Evolutionary conservation across 37 sponge, comb jelly and placozoan species (phyloP).

Genomic region (Ephydatia muelleri): DNA sequence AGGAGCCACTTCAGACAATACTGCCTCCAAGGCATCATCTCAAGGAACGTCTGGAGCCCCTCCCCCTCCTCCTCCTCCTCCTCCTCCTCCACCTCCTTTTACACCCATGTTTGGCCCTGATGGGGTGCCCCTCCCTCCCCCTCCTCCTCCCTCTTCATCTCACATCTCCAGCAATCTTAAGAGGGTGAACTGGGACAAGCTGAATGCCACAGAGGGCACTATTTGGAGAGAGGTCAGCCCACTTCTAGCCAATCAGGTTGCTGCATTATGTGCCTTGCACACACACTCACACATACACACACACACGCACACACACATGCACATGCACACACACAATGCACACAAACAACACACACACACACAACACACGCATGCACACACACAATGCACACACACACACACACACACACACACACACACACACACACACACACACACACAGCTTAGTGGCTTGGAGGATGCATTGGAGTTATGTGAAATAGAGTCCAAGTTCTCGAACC

Average conservation of each 20-base stretch:
- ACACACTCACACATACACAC: background rate
- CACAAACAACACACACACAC: background rate
- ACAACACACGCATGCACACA: slow-evolving; percentile 45
- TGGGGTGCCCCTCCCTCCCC: slow-evolving; percentile 43
- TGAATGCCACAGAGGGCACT: slow-evolving; percentile 47
- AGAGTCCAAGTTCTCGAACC: slow-evolving; percentile 55
- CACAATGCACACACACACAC: background rate
- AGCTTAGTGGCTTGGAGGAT: slow-evolving; percentile 76
- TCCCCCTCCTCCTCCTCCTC: slow-evolving; percentile 57
- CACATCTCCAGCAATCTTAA: slow-evolving; percentile 25
- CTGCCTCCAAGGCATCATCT: slow-evolving; percentile 28
- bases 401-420: slow-evolving; percentile 24
- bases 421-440: background rate
- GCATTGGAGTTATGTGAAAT: slow-evolving; percentile 69
- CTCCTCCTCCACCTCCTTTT: slow-evolving; percentile 73
- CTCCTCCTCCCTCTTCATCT: background rate
- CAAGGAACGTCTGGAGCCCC: slow-evolving; percentile 42
- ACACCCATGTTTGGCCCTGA: slow-evolving; percentile 45
- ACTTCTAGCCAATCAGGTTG: background rate
- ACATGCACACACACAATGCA: background rate
- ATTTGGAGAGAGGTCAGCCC: slow-evolving; percentile 49
- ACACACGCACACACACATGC: slow-evolving; percentile 7
- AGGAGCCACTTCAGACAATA: background rate
- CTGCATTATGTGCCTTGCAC: background rate
- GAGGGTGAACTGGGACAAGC: slow-evolving; percentile 68